Base-by-base conservation (phyloP, 1,140 invertebrate species). In the Heterodera schachtii region DNA sequence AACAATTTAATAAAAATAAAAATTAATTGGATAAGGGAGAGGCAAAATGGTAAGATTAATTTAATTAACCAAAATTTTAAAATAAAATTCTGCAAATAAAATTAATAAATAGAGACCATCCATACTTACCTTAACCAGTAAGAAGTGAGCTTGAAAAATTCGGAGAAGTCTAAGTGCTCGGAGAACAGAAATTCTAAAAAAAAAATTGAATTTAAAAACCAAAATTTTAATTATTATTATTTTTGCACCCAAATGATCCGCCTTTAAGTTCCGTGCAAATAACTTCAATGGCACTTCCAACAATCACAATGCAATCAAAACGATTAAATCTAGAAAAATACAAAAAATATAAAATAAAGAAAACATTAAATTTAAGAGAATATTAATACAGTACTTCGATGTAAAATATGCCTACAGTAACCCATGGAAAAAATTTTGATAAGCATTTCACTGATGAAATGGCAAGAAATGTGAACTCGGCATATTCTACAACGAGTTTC, bases 371-470 rank as follows among this genome's bases (percentile, higher is more conserved):
- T 93, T 31, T 92, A 98, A 92, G 98, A 98, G 86, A n/a, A n/a
- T 96, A 49, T 75, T 16, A 52, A 47, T 47, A 31, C 31, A 31
- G 31, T 49, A 76, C 79, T 80, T 96, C 83, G 97, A 98, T 91
- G 98, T 95, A 92, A 99, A 98, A 92, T 99, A 99, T 85, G 96
- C n/a, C n/a, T 95, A 82, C 96, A 93, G 83, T 95, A 94, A 85
- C 98, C 97, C 87, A 99, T 93, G 78, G 97, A 97, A 92, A 99
- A 99, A 93, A 99, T 95, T 92, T 99, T 99, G 89, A 99, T 93
- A 90, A 96, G 94, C 97, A 99, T 99, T 92, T 99, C 98, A 91
- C 94, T 94, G 93, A 99, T 95, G 92, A 99, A 85, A 99, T 93
- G 88, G 95, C 96, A 90, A 99, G 93, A 92, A 99, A 99, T 88